Percentiles rank a stretch among this genome's conserved stretches.
phyloP scores from a whole-genome alignment of 1,140 invertebrate species.

The Melanaphis sacchari region DNA sequence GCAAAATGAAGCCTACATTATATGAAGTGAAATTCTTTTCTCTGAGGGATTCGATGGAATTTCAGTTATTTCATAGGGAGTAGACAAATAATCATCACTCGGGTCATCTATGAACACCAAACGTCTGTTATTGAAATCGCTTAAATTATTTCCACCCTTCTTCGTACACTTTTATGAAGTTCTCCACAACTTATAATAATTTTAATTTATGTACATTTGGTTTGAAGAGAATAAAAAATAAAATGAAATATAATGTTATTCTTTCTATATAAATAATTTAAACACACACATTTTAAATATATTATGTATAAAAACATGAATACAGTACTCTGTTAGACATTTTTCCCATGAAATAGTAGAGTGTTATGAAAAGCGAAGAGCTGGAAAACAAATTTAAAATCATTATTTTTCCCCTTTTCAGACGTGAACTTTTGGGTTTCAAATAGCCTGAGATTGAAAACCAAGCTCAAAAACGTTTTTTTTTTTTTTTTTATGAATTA shows the following conservation, averaged over 20 bases:
- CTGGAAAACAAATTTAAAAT: not conserved
- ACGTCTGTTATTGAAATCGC: conserved; percentile 43
- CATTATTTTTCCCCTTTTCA: conserved; percentile 4
- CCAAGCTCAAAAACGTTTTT: not conserved
- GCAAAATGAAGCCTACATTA: conserved; percentile 1
- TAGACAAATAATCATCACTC: conserved; percentile 20
- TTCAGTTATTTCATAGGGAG: not conserved
- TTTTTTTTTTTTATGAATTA: conserved; percentile 17
- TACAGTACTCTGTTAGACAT: not conserved
- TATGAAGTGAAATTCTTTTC: conserved; percentile 32
- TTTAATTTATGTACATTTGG: not conserved
- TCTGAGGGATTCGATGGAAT: not conserved
- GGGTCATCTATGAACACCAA: not conserved
- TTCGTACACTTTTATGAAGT: not conserved
- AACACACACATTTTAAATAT: not conserved
- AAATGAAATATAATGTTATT: not conserved
- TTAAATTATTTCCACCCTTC: not conserved
- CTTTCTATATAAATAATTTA: not conserved
- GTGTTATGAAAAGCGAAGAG: not conserved
- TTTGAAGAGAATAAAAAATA: not conserved
- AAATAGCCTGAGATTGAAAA: not conserved
- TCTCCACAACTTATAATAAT: not conserved
- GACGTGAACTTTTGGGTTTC: not conserved
- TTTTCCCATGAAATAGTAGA: not conserved
- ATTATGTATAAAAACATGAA: not conserved